Conservation (phyloP, 1,140 invertebrate genomes). For the Eurosta solidaginis region DNA sequence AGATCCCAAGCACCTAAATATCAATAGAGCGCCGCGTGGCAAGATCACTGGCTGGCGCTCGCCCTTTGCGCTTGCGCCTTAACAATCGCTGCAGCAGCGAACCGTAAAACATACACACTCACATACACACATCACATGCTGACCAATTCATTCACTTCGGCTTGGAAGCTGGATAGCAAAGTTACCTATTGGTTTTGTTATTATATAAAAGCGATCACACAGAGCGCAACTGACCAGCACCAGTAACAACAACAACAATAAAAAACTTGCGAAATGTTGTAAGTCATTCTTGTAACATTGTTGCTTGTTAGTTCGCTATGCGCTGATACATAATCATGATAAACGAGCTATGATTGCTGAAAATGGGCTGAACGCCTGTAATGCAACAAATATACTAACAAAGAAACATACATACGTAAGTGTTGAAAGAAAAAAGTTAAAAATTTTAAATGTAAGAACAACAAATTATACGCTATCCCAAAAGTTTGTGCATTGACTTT, state of each 20-base stretch:
- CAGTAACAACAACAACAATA: background rate
- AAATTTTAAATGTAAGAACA: background rate
- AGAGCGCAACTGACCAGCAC: background rate
- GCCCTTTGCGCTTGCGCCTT: background rate
- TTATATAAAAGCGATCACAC: no score
- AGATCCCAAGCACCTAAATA: background rate
- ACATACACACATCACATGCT: no score
- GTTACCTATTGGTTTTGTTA: background rate
- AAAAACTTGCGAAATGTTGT: background rate
- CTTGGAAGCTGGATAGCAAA: background rate
- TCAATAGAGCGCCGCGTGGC: slow-evolving; percentile 22
- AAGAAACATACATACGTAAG: background rate
- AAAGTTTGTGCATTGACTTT: background rate
- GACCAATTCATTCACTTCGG: background rate
- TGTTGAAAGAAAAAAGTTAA: background rate
- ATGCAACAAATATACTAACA: background rate
- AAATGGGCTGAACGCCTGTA: slow-evolving; percentile 9
- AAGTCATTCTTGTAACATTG: background rate
- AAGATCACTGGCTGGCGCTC: background rate
- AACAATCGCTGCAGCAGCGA: background rate
- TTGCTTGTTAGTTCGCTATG: background rate
- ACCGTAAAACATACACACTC: no score
- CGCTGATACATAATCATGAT: slow-evolving; percentile 27
- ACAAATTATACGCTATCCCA: slow-evolving; percentile 10
- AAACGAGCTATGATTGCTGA: slow-evolving; percentile 27